These are phyloP conservation scores for Dendropsophus ebraccatus DNA, from an alignment of 2,113 vertebrate genomes.

Conservation along the genomic window DNA sequence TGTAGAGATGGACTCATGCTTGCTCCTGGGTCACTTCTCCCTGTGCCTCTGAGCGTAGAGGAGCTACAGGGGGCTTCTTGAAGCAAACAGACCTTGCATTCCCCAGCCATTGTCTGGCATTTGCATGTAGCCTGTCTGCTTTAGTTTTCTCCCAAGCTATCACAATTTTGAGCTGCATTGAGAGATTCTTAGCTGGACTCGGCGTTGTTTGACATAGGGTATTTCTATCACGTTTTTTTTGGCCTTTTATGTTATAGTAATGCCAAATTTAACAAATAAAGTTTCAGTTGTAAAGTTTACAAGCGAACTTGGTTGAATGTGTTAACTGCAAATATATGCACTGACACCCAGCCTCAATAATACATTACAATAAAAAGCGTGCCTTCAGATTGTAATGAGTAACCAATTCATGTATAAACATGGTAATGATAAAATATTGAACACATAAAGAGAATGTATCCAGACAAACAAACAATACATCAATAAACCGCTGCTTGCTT, in stretches of 20 bases:
- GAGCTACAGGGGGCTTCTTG: constrained; percentile 9
- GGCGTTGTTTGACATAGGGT: no score
- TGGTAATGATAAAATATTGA: not conserved
- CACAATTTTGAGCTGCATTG: not conserved
- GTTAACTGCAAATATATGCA: not conserved
- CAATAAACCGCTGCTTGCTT: not conserved
- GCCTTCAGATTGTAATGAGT: not conserved
- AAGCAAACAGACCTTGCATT: not conserved
- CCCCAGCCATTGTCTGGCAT: not conserved
- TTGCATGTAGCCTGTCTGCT: not conserved
- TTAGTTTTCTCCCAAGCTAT: not conserved
- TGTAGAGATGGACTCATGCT: not conserved
- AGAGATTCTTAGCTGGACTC: not conserved
- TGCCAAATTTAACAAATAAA: not conserved
- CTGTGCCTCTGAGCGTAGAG: not conserved
- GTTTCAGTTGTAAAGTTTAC: not conserved
- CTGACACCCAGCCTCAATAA: not conserved
- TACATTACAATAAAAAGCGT: not conserved
- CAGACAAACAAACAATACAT: not conserved
- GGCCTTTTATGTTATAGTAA: not conserved
- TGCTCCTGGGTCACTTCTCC: constrained; percentile 4
- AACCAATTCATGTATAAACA: not conserved
- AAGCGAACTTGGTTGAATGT: not conserved
- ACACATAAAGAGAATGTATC: not conserved
- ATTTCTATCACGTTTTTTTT: no score